Base-by-base conservation (phyloP, 2,113 vertebrate genomes). In the Turnix velox region DNA sequence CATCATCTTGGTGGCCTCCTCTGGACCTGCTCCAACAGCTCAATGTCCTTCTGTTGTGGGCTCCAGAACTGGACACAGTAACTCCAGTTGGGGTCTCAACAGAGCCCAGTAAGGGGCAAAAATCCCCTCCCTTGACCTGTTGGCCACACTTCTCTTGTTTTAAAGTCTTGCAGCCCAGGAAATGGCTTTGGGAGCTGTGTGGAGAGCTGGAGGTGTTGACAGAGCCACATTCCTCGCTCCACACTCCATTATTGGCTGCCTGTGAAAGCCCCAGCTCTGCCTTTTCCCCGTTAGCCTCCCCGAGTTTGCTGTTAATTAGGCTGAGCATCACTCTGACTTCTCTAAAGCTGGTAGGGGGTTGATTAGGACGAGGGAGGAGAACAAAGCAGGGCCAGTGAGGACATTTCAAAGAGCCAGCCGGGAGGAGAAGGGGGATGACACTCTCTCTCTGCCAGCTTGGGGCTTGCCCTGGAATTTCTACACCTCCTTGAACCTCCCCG, bases 231-330 rank as follows among this genome's bases (percentile, higher is more conserved):
- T 87, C 84, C 88, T 69, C 17, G 45, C 39, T n/a, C n/a, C 7
- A 33, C 2, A 49, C 72, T 63, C 77, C 51, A 7, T 61, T 74
- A 68, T 25, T 83, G 93, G 82, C 62, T 78, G 80, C 49, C 35
- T 7, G 33, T 15, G 65, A 28, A 76, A 74, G 17, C 2, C 2
- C 2, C 2, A 61, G 76, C 81, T 46, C 88, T 87, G 94, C 85
- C 77, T 91, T 88, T 83, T 74, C 85, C 55, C 84, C 6, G 40
- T 68, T 46, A 42, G 54, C 8, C 74, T 18, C 58, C 1, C 1
- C 40, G 6, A 84, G 68, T 42, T 90, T 71, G 93, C 65, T 92
- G 63, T 45, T 93, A 87, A 95, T 96, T 91, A 92, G 92, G 74
- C 93, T 6, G 54, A 91, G 94, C 87, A 92, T 93, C 69, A 22